Conservation (phyloP, 2,888 invertebrate genomes). For the Drosophila dives region DNA sequence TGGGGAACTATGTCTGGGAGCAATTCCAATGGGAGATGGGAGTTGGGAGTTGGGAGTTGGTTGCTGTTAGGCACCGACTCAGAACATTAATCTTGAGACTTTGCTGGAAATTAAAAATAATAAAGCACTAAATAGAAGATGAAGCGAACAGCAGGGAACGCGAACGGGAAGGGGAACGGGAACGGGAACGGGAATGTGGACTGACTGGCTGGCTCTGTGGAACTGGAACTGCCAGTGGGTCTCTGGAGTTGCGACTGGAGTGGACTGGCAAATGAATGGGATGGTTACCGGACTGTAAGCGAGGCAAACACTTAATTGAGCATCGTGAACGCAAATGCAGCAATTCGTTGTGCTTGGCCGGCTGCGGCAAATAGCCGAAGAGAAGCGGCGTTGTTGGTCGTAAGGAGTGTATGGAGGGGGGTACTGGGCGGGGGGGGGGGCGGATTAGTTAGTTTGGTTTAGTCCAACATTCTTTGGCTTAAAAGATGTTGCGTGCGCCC, state of each 20-base stretch:
- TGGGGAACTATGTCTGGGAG: slow-evolving; percentile 10
- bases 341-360: slow-evolving; percentile 75
- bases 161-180: slow-evolving; percentile 8
- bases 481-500: slow-evolving; percentile 47
- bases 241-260: slow-evolving; percentile 11
- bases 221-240: slow-evolving; percentile 17
- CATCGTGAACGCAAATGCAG: slow-evolving; percentile 71
- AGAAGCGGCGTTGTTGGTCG: neutral
- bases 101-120: slow-evolving; percentile 74
- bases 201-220: slow-evolving; percentile 7
- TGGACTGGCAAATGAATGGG: neutral
- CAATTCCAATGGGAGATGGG: neutral
- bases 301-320: slow-evolving; percentile 60
- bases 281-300: slow-evolving; percentile 4
- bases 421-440: neutral
- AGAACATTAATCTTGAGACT: slow-evolving; percentile 74
- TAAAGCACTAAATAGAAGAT: slow-evolving; percentile 78
- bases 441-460: slow-evolving; percentile 2
- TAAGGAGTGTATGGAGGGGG: no score
- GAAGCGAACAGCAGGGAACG: slow-evolving; percentile 44
- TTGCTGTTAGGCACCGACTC: slow-evolving; percentile 53
- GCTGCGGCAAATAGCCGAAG: slow-evolving; percentile 39
- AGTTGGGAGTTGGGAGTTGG: slow-evolving; percentile 14
- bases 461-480: slow-evolving; percentile 28
- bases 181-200: slow-evolving; percentile 7